Evolutionary conservation across 2,888 invertebrate genomes (phyloP).

Genomic region (Caenorhabditis virilis): DNA sequence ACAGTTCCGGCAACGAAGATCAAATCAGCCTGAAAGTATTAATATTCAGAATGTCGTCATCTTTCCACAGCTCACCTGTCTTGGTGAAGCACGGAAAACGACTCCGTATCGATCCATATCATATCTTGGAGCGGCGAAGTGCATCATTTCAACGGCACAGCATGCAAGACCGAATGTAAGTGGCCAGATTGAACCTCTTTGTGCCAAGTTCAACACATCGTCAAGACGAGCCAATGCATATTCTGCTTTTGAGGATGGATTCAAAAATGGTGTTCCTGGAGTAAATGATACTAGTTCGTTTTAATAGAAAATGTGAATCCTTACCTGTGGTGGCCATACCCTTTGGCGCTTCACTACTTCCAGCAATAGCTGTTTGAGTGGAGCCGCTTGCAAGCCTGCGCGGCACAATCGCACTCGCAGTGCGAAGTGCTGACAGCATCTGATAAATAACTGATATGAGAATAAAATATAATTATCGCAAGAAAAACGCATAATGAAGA

Average conservation of each 20-base stretch:
- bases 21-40: conserved; percentile 82
- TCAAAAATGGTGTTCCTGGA: conserved; percentile 62
- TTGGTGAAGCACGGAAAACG: conserved; percentile 79
- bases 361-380: conserved; percentile 39
- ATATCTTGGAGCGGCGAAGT: conserved; percentile 96
- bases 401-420: conserved; percentile 17
- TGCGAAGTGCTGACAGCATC: conserved; percentile 49
- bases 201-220: conserved; percentile 69
- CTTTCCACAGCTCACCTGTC: conserved; percentile 50
- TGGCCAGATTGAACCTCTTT: conserved; percentile 85
- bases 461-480: neutral
- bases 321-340: conserved; percentile 57
- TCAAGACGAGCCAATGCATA: conserved; percentile 66
- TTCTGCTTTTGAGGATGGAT: conserved; percentile 60
- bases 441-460: conserved; percentile 6
- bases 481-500: no score
- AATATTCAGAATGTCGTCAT: neutral
- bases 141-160: conserved; percentile 88
- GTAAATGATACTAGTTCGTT: neutral
- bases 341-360: conserved; percentile 55
- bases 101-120: conserved; percentile 99
- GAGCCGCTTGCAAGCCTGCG: conserved; percentile 25
- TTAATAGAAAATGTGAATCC: neutral
- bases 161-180: conserved; percentile 97
- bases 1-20: conserved; percentile 98